Evolutionary conservation across 2,113 vertebrate genomes (phyloP), one percentile per base, ranked within the genome.

Genomic region (Chaetorhynchus papuensis): DNA sequence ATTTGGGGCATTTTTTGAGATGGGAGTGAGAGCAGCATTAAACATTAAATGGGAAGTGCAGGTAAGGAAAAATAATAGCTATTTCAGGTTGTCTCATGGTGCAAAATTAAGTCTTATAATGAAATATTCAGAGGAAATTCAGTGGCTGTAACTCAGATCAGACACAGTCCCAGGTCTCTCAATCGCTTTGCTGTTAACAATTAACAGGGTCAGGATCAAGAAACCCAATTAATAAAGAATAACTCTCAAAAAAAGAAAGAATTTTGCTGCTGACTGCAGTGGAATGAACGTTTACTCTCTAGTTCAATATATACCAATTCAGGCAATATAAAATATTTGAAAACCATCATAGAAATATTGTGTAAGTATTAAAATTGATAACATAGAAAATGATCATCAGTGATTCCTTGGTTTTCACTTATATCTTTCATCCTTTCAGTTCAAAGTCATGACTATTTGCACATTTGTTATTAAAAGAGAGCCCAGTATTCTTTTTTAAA

Each of bases 181-280:
- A 8, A 90, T 90, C 79, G 81, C 83, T 91, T 78, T 89, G 56
- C 91, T 92, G 93, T 94, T 96, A 95, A 94, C 94, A 94, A 92
- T 95, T 96, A 96, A 91, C 69, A 89, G 80, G 72, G 87, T 77
- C 83, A 78, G 47, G 86, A 95, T 93, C 54, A 90, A 84, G 91
- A 95, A 80, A 41, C 61, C 52, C 26, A 89, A 81, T 94, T 95
- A 96, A 94, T 94, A 89, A 88, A 75, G 72, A 87, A 69, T 66
- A 80, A 66, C 41, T 86, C 66, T 66, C 11, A 54, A 44, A 61
- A 89, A 71, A 78, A 65, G 31, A 66, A 93, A 56, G 17, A 30
- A 35, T 92, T 92, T 89, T 86, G 45, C 59, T 42, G 31, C 72
- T 91, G 37, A 76, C 35, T 91, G 86, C 54, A 42, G 39, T 70